Percentiles rank a stretch among this genome's conserved stretches.
phyloP scores from a whole-genome alignment of 2,888 invertebrate genomes.

The Hypsopygia costalis region DNA sequence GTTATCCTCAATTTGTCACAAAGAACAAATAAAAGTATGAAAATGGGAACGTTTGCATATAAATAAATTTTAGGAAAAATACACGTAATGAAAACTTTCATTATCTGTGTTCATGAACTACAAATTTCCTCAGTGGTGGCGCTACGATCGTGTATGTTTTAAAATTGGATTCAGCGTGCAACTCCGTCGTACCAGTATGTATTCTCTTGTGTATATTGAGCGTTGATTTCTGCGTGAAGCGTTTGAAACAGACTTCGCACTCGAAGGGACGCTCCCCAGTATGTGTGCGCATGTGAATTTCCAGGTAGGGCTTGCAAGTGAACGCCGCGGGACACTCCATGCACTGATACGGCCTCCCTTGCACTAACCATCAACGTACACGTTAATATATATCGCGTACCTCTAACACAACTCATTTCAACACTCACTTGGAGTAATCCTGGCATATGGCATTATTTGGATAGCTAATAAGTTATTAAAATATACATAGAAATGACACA shows the following conservation, averaged over 20 bases:
- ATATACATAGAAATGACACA: not conserved
- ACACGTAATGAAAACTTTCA: no score
- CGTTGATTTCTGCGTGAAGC: slow-evolving; percentile 81
- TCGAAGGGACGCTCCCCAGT: slow-evolving; percentile 79
- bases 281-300: slow-evolving; percentile 83
- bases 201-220: slow-evolving; percentile 82
- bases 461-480: not conserved
- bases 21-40: no score
- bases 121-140: no score
- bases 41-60: no score
- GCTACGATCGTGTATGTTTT: not conserved
- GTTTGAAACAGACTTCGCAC: slow-evolving; percentile 80
- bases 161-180: slow-evolving; percentile 5
- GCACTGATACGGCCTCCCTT: slow-evolving; percentile 80
- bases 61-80: no score
- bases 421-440: no score
- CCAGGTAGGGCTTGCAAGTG: slow-evolving; percentile 82
- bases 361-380: slow-evolving; percentile 51
- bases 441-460: not conserved
- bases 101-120: no score
- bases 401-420: no score
- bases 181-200: slow-evolving; percentile 70
- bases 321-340: slow-evolving; percentile 81
- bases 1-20: no score
- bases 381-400: slow-evolving; percentile 23